Percentiles rank a stretch among this genome's conserved stretches.
phyloP scores from a whole-genome alignment of 2,888 invertebrate genomes.

The Caenorhabditis plicata region DNA sequence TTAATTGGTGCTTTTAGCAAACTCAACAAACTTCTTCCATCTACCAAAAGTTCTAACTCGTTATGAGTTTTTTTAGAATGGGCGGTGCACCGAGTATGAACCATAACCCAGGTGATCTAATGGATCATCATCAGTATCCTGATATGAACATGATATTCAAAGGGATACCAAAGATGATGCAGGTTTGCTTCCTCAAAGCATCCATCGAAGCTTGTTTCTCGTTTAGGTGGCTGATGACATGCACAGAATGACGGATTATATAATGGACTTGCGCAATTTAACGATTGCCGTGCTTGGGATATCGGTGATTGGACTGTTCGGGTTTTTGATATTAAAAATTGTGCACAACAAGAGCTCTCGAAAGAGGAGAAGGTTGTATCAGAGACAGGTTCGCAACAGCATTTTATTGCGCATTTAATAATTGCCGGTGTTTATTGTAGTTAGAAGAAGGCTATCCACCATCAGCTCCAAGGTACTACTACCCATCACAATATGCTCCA shows the following conservation, averaged over 20 bases:
- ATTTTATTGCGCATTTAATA: too few species aligned
- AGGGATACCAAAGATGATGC: constrained; percentile 62
- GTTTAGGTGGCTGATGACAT: constrained; percentile 62
- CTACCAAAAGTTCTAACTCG: neutral
- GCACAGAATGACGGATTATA: constrained; percentile 60
- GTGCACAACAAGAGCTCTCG: constrained; percentile 31
- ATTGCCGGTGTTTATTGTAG: constrained; percentile 13
- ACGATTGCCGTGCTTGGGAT: constrained; percentile 45
- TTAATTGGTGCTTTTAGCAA: too few species aligned
- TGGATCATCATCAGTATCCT: constrained; percentile 48
- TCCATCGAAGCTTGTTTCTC: neutral
- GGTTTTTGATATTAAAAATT: constrained; percentile 41
- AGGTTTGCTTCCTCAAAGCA: constrained; percentile 22
- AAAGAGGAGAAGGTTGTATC: constrained; percentile 28
- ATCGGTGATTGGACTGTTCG: constrained; percentile 37
- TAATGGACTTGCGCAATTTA: constrained; percentile 57
- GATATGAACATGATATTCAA: constrained; percentile 58
- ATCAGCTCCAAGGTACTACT: constrained; percentile 46
- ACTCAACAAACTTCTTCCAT: too few species aligned
- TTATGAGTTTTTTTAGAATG: constrained; percentile 13
- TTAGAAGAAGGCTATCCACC: constrained; percentile 40
- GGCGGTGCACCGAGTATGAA: constrained; percentile 44
- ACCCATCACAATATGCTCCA: constrained; percentile 48
- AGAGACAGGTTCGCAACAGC: constrained; percentile 17
- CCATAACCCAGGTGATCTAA: constrained; percentile 37